Evolutionary conservation across 2,888 invertebrate species (phyloP).

Genomic region (Antitype chi): DNA sequence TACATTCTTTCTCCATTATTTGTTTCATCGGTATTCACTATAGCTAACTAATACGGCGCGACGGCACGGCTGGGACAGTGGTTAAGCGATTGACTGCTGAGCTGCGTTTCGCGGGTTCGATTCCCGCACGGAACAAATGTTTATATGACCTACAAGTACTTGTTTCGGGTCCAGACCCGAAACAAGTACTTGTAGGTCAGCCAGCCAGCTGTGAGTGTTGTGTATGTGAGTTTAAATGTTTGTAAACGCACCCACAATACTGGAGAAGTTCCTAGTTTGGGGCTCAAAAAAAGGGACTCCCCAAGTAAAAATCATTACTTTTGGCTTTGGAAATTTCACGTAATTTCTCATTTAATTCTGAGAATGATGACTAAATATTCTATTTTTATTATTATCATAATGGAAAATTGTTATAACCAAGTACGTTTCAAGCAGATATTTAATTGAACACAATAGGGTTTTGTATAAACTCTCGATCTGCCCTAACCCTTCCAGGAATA

Average conservation of each 20-base stretch:
- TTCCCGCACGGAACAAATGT: too few relatives aligned
- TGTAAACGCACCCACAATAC: too few relatives aligned
- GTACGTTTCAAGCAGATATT: neutral
- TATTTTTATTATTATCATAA: neutral
- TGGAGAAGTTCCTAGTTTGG: too few relatives aligned
- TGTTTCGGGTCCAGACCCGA: too few relatives aligned
- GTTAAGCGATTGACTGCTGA: too few relatives aligned
- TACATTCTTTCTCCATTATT: neutral
- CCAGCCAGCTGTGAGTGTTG: too few relatives aligned
- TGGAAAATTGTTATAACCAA: neutral
- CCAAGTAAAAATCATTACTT: neutral
- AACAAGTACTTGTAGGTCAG: too few relatives aligned
- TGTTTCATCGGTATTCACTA: neutral
- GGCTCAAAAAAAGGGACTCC: neutral
- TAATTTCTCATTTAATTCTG: neutral
- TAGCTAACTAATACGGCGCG: too few relatives aligned
- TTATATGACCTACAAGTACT: too few relatives aligned
- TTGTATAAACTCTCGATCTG: neutral
- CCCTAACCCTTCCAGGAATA: neutral
- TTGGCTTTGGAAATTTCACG: neutral
- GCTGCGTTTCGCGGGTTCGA: too few relatives aligned
- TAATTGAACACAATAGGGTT: neutral
- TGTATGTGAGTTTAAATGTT: too few relatives aligned
- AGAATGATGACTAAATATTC: neutral
- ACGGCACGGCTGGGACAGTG: too few relatives aligned